These are phyloP conservation scores for Oryctes rhinoceros DNA, from an alignment of 1,140 invertebrate species.

Conservation along the genomic window DNA sequence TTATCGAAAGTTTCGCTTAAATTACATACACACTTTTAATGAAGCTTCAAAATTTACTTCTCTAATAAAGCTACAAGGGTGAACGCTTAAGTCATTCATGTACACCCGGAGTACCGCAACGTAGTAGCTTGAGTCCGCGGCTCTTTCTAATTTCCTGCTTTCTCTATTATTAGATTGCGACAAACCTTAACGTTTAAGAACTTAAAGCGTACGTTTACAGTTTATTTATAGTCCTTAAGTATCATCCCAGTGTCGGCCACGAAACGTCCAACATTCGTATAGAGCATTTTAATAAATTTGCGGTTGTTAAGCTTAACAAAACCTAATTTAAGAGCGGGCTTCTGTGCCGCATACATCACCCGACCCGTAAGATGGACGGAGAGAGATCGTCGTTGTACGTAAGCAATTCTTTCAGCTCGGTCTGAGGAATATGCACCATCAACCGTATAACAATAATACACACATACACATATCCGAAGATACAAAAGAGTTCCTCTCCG, in stretches of 20 bases:
- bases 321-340: constrained; percentile 40
- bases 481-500: constrained; percentile 53
- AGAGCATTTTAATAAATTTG: constrained; percentile 29
- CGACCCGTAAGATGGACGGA: not conserved
- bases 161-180: no score
- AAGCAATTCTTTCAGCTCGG: not conserved
- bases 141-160: no score
- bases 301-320: constrained; percentile 39
- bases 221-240: no score
- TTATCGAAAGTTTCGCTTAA: no score
- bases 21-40: no score
- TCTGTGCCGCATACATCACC: constrained; percentile 35
- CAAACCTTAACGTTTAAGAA: no score
- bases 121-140: no score
- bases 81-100: no score
- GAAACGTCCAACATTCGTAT: not conserved
- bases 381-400: not conserved
- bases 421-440: constrained; percentile 42
- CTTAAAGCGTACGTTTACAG: no score
- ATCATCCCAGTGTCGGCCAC: not conserved
- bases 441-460: constrained; percentile 47
- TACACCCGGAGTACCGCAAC: no score
- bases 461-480: constrained; percentile 8
- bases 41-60: no score
- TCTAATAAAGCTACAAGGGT: no score